Evolutionary conservation across 1,140 invertebrate species (phyloP).

Genomic region (Antheraea mylitta): DNA sequence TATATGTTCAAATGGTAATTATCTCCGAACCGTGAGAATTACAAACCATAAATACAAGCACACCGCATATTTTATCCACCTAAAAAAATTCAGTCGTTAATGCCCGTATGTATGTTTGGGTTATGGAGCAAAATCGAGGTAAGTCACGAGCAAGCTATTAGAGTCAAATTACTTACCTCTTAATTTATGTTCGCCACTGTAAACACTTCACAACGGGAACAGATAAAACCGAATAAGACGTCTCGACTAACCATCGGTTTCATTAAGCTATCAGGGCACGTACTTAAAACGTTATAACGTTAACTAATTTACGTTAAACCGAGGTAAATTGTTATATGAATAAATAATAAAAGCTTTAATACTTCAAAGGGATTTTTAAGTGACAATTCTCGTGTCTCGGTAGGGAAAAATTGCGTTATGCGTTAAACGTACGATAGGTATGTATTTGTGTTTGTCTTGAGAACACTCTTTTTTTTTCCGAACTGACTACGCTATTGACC

Average conservation of each 20-base stretch:
- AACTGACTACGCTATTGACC: too few species aligned
- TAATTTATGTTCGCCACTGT: not conserved
- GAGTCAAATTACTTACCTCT: conserved; percentile 1
- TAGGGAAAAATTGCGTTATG: too few species aligned
- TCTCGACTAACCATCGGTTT: not conserved
- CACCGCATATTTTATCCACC: not conserved
- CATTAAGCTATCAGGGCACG: not conserved
- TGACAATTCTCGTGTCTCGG: too few species aligned
- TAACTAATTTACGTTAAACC: not conserved
- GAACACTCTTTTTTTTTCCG: too few species aligned
- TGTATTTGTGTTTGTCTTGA: too few species aligned
- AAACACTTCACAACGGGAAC: not conserved
- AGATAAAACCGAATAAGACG: not conserved
- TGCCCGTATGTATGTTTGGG: not conserved
- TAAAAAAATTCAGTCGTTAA: not conserved
- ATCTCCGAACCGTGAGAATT: too few species aligned
- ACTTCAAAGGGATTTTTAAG: too few species aligned
- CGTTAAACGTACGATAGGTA: too few species aligned
- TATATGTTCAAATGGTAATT: too few species aligned
- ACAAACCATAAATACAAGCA: not conserved
- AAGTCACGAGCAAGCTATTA: conserved; percentile 1
- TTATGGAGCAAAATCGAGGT: not conserved
- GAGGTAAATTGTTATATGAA: not conserved
- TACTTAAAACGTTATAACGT: not conserved
- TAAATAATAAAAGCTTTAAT: not conserved